phyloP scores from a whole-genome alignment of 2,113 vertebrate genomes.

The Gallinago jamesoni region DNA sequence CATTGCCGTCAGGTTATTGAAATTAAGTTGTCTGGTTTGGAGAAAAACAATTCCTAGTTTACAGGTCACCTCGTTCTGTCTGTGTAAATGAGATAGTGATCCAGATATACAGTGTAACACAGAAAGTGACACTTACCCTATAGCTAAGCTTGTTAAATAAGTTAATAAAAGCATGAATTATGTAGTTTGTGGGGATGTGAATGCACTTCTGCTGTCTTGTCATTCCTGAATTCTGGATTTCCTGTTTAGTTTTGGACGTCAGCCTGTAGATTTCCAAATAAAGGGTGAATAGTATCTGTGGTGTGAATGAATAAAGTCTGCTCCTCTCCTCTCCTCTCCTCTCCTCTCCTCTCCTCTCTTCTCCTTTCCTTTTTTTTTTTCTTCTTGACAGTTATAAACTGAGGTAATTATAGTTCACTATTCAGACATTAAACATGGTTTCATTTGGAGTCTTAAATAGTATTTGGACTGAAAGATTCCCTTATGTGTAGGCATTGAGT shows the following conservation, averaged over 20 bases:
- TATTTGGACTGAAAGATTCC: conserved; percentile 56
- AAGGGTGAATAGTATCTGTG: background rate
- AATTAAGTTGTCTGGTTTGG: background rate
- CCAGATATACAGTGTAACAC: background rate
- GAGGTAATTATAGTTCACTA: conserved; percentile 31
- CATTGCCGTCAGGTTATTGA: background rate
- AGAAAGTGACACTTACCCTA: background rate
- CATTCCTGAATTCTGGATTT: background rate
- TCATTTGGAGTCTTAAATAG: conserved; percentile 43
- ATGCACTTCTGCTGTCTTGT: background rate
- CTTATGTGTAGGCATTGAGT: conserved; percentile 23
- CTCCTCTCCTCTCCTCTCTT: no score
- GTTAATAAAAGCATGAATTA: background rate
- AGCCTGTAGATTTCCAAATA: background rate
- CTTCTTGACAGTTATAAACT: conserved; percentile 10
- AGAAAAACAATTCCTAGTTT: background rate
- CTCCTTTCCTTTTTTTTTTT: background rate
- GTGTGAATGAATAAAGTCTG: background rate
- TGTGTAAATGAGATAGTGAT: background rate
- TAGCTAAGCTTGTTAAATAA: background rate
- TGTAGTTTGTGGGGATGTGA: background rate
- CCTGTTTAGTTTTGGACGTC: background rate
- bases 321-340: background rate
- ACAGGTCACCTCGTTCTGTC: background rate
- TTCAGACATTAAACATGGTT: conserved; percentile 51